Conservation (phyloP, 2,888 invertebrate species). For the Pseudolycoriella hygida region DNA sequence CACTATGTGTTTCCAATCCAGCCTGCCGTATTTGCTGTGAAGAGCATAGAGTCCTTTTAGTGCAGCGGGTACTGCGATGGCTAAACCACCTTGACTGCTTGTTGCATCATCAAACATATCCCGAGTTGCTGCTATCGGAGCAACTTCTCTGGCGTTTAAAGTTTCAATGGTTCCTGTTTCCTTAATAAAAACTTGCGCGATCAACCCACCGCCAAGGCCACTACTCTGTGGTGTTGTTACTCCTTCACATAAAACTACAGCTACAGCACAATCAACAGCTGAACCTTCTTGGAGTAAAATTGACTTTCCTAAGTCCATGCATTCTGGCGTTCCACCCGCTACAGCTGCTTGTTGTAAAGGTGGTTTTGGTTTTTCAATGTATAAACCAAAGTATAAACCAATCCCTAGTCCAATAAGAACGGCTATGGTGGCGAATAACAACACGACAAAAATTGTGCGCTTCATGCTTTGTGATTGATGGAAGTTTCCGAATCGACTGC, state of each 20-base stretch:
- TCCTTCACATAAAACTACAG: slow-evolving; percentile 45
- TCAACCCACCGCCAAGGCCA: slow-evolving; percentile 61
- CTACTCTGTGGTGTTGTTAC: slow-evolving; percentile 61
- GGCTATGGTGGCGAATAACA: too few relatives aligned
- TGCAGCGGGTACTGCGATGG: slow-evolving; percentile 35
- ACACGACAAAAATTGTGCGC: too few relatives aligned
- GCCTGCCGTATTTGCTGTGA: slow-evolving; percentile 49
- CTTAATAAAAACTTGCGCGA: slow-evolving; percentile 56
- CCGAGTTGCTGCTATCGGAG: slow-evolving; percentile 40
- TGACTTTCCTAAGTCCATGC: too few relatives aligned
- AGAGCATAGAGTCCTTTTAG: slow-evolving; percentile 60
- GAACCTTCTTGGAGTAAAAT: too few relatives aligned
- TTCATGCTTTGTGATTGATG: too few relatives aligned
- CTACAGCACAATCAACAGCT: too few relatives aligned
- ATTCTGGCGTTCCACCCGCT: too few relatives aligned
- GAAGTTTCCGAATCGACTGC: too few relatives aligned
- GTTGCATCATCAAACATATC: slow-evolving; percentile 34
- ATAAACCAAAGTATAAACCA: too few relatives aligned
- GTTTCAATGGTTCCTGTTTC: slow-evolving; percentile 38
- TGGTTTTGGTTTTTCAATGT: too few relatives aligned
- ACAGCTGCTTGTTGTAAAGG: too few relatives aligned
- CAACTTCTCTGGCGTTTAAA: slow-evolving; percentile 57
- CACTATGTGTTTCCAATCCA: slow-evolving; percentile 44
- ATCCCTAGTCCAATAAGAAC: too few relatives aligned
- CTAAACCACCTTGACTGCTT: slow-evolving; percentile 16